Evolutionary conservation across 1,140 invertebrate species (phyloP), one percentile per base, ranked within the genome.

Genomic region (Drosophila murphyi): DNA sequence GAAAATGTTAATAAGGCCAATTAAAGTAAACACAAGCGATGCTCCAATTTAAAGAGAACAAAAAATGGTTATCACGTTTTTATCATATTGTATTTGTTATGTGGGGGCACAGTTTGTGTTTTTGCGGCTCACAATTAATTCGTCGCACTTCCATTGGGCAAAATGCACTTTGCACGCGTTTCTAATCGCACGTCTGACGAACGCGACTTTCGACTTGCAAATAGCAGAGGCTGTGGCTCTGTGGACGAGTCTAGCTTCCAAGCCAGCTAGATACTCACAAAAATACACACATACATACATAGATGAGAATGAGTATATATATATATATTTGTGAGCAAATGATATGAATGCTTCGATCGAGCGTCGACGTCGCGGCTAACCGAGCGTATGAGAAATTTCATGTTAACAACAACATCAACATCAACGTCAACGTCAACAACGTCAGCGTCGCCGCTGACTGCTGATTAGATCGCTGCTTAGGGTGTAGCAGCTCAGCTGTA

Each of bases 401-500:
- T 71, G 67, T 75, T 67, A 70, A 82, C 82, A 72, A 76, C 80
- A 67, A 35, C 82, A 72, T 79, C 80, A 67, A 35, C 43, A 20
- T 50, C 28, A 20, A 3, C 64, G 71, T 80, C 72, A 62, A 48
- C 50, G 64, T 69, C 64, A 39, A 31, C 35, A 32, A 12, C 54
- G 20, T 20, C 20, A 20, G 20, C 20, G 20, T 20, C 41, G 39
- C 55, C 12, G 76, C 61, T 60, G 78, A 86, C 70, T 81, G 82
- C 82, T 87, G 83, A 87, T 87, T 88, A 87, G 83, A 87, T 87
- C 83, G 82, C 65, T 75, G 78, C 69, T 86, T 57, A 65, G 79
- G 39, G 39, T 20, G 20, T 43, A 3, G 39, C 5, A 41, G n/a
- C 10, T n/a, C 39, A 41, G 3, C 48, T 69, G 74, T 81, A 76